phyloP scores from a whole-genome alignment of 2,888 invertebrate genomes.

The Protonemura montana region DNA sequence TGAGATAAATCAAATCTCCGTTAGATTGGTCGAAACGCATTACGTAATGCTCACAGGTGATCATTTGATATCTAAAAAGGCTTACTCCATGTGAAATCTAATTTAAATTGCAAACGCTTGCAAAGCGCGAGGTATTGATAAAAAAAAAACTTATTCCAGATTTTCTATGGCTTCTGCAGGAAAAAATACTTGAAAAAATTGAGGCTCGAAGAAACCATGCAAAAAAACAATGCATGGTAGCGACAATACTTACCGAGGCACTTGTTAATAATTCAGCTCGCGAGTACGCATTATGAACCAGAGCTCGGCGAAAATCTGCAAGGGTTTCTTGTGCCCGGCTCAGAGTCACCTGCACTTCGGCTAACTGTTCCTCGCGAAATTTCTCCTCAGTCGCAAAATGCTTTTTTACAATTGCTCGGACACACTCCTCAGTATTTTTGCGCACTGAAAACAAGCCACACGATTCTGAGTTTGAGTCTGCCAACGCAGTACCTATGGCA shows the following conservation, averaged over 20 bases:
- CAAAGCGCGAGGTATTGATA: no score
- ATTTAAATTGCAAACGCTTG: no score
- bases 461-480: background rate
- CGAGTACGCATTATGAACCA: slow-evolving; percentile 68
- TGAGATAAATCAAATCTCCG: no score
- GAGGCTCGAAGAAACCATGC: background rate
- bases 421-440: slow-evolving; percentile 54
- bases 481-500: no score
- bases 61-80: no score
- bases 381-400: slow-evolving; percentile 78
- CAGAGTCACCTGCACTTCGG: slow-evolving; percentile 72
- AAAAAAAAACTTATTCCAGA: no score
- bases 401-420: slow-evolving; percentile 68
- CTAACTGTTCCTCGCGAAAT: slow-evolving; percentile 74
- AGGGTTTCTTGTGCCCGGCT: slow-evolving; percentile 65
- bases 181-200: no score
- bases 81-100: no score
- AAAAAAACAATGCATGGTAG: background rate
- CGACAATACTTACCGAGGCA: background rate
- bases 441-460: slow-evolving; percentile 53
- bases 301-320: slow-evolving; percentile 67
- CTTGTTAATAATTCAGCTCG: slow-evolving; percentile 56
- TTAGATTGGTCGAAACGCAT: no score
- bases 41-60: no score
- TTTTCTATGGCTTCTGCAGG: no score